These are phyloP conservation scores for Tetraneura akinire DNA, from an alignment of 1,140 invertebrate genomes.

Conservation along the genomic window DNA sequence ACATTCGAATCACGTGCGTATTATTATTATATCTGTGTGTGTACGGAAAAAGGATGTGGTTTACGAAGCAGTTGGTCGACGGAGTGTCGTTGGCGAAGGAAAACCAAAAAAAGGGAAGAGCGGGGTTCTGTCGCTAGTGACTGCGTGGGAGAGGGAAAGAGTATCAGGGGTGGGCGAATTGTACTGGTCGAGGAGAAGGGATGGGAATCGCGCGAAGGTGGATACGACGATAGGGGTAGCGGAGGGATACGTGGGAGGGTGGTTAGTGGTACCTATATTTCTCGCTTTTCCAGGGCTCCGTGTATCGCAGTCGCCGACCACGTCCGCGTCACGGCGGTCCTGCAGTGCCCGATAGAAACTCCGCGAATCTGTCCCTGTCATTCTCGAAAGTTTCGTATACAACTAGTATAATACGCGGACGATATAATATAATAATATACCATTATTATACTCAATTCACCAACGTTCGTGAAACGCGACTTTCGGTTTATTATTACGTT, in stretches of 20 bases:
- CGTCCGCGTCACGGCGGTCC: slow-evolving; percentile 45
- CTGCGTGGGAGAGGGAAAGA: background rate
- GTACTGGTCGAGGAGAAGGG: background rate
- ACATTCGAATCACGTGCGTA: slow-evolving; percentile 27
- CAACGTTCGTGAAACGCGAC: too few species aligned
- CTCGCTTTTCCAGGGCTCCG: slow-evolving; percentile 42
- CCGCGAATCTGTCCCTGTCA: background rate
- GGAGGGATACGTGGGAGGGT: background rate
- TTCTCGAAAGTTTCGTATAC: background rate
- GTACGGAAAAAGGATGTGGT: slow-evolving; percentile 25
- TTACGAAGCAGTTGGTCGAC: background rate
- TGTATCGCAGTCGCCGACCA: slow-evolving; percentile 40
- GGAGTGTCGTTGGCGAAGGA: background rate
- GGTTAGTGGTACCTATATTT: slow-evolving; percentile 31
- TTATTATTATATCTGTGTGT: slow-evolving; percentile 17
- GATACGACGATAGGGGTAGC: background rate
- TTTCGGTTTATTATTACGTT: too few species aligned
- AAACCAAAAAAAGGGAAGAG: background rate
- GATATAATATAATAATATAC: too few species aligned
- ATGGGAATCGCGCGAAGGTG: background rate
- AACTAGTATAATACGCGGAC: too few species aligned
- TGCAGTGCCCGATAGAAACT: background rate
- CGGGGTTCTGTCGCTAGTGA: background rate
- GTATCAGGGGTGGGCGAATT: background rate
- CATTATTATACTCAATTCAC: background rate